Base-by-base conservation (phyloP, 53 echinoderm and acorn worm species). In the Mesocentrotus franciscanus region DNA sequence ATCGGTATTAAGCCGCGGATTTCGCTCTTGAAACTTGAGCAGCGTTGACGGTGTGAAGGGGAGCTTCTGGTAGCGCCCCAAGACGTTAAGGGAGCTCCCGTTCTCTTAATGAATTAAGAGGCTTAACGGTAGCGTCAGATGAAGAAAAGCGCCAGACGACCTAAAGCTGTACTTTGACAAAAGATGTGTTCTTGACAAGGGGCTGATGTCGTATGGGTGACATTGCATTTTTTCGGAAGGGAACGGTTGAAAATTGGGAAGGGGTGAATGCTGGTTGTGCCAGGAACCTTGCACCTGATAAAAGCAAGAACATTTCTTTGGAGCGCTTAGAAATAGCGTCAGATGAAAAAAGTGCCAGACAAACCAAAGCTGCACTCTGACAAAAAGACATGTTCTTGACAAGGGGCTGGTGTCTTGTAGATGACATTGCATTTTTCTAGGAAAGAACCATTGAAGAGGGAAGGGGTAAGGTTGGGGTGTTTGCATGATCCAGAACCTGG, bases 141-240 rank as follows among this genome's bases (percentile, higher is more conserved):
- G 81, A 81, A 39, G 35, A 39, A 42, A 42, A 20, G 8, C 81
- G 81, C 81, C 81, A 81, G 81, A 81, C 81, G 22, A 39, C 14
- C 79, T 27, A 17, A 81, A 81, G 81, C 81, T 39, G 81, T 81
- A 7, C 81, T 39, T 15, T 81, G 81, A 42, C 81, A 81, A 81
- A 81, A 81, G 81, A 81, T 9, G 42, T 17, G 81, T 42, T 20
- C 81, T 81, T 81, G 42, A 81, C 81, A 81, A 20, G 42, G 20
- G 42, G 42, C 42, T 81, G 81, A 16, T 81, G 81, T 36, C 42
- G 64, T 22, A 36, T 81, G 81, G 39, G 81, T 81, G 81, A 81
- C 81, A 81, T 17, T 81, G 81, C 81, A 81, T 81, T 81, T 81
- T 64, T 5, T 81, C 8, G 9, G 22, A 22, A 20, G 18, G 22